Evolutionary conservation across 2,113 vertebrate species (phyloP).

Genomic region (Acinonyx jubatus): DNA sequence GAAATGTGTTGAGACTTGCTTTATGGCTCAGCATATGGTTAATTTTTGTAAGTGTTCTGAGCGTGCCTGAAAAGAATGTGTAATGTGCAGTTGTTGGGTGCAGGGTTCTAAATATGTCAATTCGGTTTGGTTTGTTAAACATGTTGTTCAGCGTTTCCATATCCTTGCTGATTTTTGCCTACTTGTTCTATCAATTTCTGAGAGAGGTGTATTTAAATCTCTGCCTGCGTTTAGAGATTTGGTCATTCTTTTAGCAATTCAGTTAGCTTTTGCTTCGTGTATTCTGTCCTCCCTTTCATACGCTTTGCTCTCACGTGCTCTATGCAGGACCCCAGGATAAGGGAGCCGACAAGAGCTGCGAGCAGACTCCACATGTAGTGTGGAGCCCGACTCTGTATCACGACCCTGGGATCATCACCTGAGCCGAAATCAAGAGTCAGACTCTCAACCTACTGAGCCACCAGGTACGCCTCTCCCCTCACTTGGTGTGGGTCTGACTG

Average conservation of each 20-base stretch:
- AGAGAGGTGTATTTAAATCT: conserved; percentile 23
- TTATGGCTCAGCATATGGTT: conserved; percentile 44
- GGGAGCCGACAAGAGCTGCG: neutral
- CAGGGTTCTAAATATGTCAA: conserved; percentile 50
- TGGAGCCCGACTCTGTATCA: too few relatives aligned
- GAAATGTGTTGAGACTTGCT: conserved; percentile 47
- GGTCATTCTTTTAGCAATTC: conserved; percentile 14
- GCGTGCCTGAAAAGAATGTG: conserved; percentile 40
- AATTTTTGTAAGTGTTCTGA: conserved; percentile 34
- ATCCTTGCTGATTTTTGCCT: neutral
- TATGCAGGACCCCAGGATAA: neutral
- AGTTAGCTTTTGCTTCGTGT: conserved; percentile 43
- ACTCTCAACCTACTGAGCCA: too few relatives aligned
- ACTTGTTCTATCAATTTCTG: neutral
- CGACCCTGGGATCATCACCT: too few relatives aligned
- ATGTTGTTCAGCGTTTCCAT: neutral
- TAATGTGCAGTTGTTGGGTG: conserved; percentile 1
- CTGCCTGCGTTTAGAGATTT: conserved; percentile 13
- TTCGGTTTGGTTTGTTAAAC: conserved; percentile 15
- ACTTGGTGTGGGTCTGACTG: neutral
- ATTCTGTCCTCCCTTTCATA: neutral
- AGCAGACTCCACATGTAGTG: too few relatives aligned
- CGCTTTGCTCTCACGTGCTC: neutral
- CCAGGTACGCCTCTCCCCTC: neutral
- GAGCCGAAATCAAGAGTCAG: too few relatives aligned